Evolutionary conservation across 1,140 invertebrate genomes (phyloP).

Genomic region (Drosophila quadrilineata): DNA sequence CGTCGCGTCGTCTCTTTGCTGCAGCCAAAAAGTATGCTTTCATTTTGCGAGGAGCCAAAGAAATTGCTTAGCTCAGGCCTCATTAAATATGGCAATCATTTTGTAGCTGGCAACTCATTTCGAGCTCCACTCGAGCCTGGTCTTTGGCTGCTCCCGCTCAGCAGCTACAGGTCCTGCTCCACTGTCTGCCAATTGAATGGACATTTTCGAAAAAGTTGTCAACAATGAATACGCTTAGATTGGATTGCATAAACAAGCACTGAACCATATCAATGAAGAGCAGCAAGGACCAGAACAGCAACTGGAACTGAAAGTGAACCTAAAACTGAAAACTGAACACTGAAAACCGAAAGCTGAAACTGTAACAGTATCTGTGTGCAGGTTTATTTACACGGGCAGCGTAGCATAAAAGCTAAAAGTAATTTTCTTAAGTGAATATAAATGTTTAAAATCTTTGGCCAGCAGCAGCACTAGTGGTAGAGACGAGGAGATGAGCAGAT

Average conservation of each 20-base stretch:
- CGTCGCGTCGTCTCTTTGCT: too few relatives aligned
- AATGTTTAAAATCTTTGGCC: slow-evolving; percentile 68
- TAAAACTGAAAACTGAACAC: too few relatives aligned
- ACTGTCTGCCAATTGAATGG: slow-evolving; percentile 23
- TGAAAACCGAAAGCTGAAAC: too few relatives aligned
- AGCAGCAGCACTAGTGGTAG: slow-evolving; percentile 16
- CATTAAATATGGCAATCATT: slow-evolving; percentile 28
- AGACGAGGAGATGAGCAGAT: slow-evolving; percentile 4
- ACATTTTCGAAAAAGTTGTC: slow-evolving; percentile 48
- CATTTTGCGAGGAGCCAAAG: background rate
- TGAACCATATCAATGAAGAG: slow-evolving; percentile 38
- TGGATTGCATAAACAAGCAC: slow-evolving; percentile 67
- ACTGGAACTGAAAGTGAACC: too few relatives aligned
- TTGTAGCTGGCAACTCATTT: slow-evolving; percentile 8
- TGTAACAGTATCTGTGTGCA: too few relatives aligned
- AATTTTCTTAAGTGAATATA: slow-evolving; percentile 79
- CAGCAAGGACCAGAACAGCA: background rate
- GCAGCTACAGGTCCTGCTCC: too few relatives aligned
- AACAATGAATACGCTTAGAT: slow-evolving; percentile 51
- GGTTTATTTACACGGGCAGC: slow-evolving; percentile 65
- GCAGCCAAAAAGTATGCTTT: slow-evolving; percentile 34
- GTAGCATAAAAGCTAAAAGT: slow-evolving; percentile 72
- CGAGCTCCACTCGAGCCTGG: too few relatives aligned
- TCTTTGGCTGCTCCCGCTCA: too few relatives aligned
- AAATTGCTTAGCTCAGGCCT: slow-evolving; percentile 9